Conservation (phyloP, 2,888 invertebrate species). For the Leucoma salicis region DNA sequence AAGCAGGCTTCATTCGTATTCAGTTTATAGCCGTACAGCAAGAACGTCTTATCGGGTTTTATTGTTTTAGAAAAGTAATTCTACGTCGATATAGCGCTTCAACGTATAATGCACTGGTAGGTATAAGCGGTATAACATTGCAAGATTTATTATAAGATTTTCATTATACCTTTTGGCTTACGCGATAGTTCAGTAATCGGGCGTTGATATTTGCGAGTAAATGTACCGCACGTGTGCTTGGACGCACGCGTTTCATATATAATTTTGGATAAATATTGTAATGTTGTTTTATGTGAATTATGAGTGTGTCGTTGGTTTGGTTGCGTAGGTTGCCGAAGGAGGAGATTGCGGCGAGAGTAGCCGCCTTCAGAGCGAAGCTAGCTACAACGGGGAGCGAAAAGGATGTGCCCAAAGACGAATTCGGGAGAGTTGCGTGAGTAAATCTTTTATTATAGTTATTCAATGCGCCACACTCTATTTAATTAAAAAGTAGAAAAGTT, state of each 20-base stretch:
- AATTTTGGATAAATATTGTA: conserved; percentile 16
- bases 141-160: conserved; percentile 55
- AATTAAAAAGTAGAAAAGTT: too few relatives aligned
- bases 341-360: conserved; percentile 93
- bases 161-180: conserved; percentile 51
- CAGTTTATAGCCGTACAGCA: conserved; percentile 47
- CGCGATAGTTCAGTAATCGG: conserved; percentile 35
- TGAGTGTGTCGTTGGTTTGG: conserved; percentile 75
- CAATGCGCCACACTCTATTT: too few relatives aligned
- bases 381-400: conserved; percentile 83
- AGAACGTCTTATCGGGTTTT: conserved; percentile 70
- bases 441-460: conserved; percentile 14
- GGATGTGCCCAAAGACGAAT: conserved; percentile 89
- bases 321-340: conserved; percentile 90
- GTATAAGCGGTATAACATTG: conserved; percentile 53
- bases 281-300: conserved; percentile 36
- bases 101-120: conserved; percentile 74
- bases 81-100: conserved; percentile 56
- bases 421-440: conserved; percentile 88
- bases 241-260: conserved; percentile 19
- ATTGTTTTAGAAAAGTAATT: conserved; percentile 76
- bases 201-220: conserved; percentile 22
- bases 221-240: conserved; percentile 19
- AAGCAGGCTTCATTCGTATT: conserved; percentile 24
- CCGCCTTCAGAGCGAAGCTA: conserved; percentile 93